Base-by-base conservation (phyloP, 2,888 invertebrate species). In the Erpobdella octoculata region DNA sequence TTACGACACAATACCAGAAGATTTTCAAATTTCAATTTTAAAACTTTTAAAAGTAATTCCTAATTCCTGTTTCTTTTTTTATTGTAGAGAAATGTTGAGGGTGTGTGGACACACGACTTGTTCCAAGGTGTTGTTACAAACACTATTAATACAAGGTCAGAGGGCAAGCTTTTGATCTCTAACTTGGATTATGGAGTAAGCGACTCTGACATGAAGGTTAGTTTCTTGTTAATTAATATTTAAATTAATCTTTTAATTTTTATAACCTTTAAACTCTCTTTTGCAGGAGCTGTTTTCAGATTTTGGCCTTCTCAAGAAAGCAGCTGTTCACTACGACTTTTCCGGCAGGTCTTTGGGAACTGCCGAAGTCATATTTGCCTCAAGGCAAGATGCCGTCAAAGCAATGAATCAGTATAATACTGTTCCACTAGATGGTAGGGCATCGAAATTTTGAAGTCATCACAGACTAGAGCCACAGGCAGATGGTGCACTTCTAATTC, bases 121-220 rank as follows among this genome's bases (percentile, higher is more conserved):
- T 96, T 91, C 85, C 91, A 91, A 83, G 91, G 87, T 35, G 85
- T 80, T 31, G 76, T 78, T 28, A 76, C 86, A 73, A n/a, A n/a
- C n/a, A n/a, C n/a, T n/a, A n/a, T n/a, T n/a, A n/a, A n/a, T n/a
- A n/a, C n/a, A n/a, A 75, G 77, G 48, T 75, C 78, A 31, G 74
- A 91, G 28, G 80, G 81, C 59, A 96, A 95, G 85, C 88, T 97
- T 73, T 88, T 95, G 78, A 93, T 97, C 72, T 93, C 93, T 71
- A 97, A 97, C 86, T 87, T 97, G 81, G 95, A 97, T 84, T 96
- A 92, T 86, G 95, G 94, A 74, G 97, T 97, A 59, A 94, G 93
- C 74, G 94, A 96, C 84, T 91, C 92, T 66, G 96, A 96, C 84
- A 93, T 96, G 79, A 90, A 93, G 87, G 88, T 88, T 83, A 79